A percentile compares a stretch with the other conserved stretches of the same genome.
Conservation (phyloP, 2,797 vertebrate genomes). For the Sebastes paucispinis region DNA sequence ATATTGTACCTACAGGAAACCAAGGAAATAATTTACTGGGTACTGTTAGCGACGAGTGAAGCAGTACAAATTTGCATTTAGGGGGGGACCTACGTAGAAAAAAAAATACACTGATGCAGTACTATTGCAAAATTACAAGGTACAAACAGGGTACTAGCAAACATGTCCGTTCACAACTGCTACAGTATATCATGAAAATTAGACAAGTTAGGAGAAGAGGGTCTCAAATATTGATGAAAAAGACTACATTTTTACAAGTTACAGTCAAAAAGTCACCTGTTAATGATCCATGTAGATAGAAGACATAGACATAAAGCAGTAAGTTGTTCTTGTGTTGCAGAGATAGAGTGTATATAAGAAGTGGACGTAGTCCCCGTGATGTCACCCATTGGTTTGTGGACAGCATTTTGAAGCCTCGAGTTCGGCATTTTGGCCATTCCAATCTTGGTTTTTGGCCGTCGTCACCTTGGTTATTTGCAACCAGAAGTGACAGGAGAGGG, state of each 20-base stretch:
- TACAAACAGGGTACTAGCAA: not conserved
- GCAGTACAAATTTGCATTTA: not conserved
- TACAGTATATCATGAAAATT: not conserved
- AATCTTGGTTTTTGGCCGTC: too few species aligned
- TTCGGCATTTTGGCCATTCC: too few species aligned
- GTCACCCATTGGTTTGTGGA: too few species aligned
- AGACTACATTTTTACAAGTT: not conserved
- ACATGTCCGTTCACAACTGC: not conserved
- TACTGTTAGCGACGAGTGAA: not conserved
- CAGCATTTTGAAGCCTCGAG: too few species aligned
- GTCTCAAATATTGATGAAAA: not conserved
- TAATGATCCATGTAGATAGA: not conserved
- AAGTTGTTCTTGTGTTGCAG: not conserved
- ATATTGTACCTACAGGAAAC: not conserved
- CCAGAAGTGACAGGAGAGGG: too few species aligned
- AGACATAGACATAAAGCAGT: not conserved
- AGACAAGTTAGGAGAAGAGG: not conserved
- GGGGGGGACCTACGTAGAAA: not conserved
- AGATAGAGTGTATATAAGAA: too few species aligned
- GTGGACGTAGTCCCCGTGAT: too few species aligned
- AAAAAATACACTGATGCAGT: not conserved
- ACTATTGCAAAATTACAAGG: not conserved
- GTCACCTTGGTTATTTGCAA: too few species aligned
- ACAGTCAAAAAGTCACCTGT: not conserved
- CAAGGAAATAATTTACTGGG: not conserved